Base-by-base conservation (phyloP, 2,113 vertebrate species). In the human (Homo sapiens) region DNA sequence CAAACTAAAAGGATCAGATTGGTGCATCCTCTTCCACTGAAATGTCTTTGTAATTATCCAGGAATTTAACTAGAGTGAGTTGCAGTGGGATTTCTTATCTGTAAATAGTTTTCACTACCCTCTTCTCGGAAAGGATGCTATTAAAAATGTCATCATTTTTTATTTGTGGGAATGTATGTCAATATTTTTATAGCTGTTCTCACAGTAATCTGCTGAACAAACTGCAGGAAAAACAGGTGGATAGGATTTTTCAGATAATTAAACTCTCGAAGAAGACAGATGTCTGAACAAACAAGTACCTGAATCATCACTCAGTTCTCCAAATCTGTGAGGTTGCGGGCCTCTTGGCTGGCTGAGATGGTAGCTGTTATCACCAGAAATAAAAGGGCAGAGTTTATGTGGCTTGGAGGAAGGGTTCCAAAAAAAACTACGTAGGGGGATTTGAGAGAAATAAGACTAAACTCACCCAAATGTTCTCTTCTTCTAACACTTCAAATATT, bases 241-340 rank as follows among this genome's bases (percentile, higher is more conserved):
- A 80, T 72, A 92, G 59, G 72, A 83, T 95, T 97, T 98, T 96
- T 84, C 59, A 83, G 73, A 35, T 73, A 93, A 87, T 93, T 92
- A 92, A 95, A 94, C 43, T 45, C 59, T 59, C 57, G 81, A 90
- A 96, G 66, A 82, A 13, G 40, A 95, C 83, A 94, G 57, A 75
- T 96, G 64, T 83, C 72, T 73, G 89, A 90, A 70, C 81, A 75
- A 93, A 90, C 43, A 78, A 55, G 30, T 50, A 66, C 59, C 87
- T 95, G 93, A n/a, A 59, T 76, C 87, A 83, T 3, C 22, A 59
- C 30, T 73, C 59, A 73, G 73, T 8, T 92, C n/a, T 90, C 70
- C 70, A 68, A 8, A n/a, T 50, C 93, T 83, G 38, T 81, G 23
- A 93, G 70, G 43, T 75, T 32, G 59, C 50, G 48, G 35, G 27